These are phyloP conservation scores for Microtus montanus DNA, from an alignment of 2,113 vertebrate genomes.

Conservation along the genomic window DNA sequence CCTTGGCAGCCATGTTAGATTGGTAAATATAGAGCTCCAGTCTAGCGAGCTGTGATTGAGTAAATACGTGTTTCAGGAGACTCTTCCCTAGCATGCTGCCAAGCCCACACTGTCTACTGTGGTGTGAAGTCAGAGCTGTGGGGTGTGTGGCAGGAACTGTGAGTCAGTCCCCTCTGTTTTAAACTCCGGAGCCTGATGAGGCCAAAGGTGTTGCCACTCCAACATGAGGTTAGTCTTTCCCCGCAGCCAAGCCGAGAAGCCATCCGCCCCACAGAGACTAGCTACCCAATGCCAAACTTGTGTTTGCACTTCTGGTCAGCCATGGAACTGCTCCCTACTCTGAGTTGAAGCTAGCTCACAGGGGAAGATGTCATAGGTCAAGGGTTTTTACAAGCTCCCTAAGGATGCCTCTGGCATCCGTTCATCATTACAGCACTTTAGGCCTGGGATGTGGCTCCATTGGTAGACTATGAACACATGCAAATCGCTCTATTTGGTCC, in stretches of 20 bases:
- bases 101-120: background rate
- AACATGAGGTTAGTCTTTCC: slow-evolving; percentile 42
- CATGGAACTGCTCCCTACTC: background rate
- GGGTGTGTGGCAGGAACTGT: background rate
- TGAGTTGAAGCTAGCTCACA: background rate
- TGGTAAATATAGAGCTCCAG: background rate
- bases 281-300: background rate
- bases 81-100: background rate
- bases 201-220: background rate
- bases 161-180: background rate
- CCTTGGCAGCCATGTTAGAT: background rate
- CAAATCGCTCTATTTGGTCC: background rate
- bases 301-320: background rate
- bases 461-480: background rate
- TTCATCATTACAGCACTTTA: background rate
- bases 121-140: background rate
- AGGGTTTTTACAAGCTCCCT: background rate
- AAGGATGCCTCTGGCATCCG: background rate
- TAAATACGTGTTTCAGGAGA: background rate
- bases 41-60: background rate
- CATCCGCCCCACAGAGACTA: slow-evolving; percentile 59
- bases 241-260: slow-evolving; percentile 44
- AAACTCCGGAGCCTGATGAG: background rate
- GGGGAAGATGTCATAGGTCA: accelerated
- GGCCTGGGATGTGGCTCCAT: background rate